Evolutionary conservation across 1,140 invertebrate species (phyloP), one percentile per base, ranked within the genome.

Genomic region (Bombus huntii): DNA sequence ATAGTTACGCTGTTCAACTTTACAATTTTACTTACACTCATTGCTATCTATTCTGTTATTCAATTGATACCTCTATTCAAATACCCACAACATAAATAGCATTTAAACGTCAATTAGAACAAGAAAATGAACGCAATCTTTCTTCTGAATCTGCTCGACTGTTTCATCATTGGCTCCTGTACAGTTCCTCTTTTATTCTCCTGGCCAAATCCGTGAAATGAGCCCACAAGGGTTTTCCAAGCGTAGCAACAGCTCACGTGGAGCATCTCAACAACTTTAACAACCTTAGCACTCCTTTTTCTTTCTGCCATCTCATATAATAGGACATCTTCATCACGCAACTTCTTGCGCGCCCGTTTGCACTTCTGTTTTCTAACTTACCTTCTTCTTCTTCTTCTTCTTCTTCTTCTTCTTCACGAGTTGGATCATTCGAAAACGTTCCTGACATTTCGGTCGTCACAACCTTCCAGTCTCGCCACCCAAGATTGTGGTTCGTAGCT

Each of bases 21-120:
- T 53, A 47, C 44, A 47, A 47, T 47, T 18, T 47, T 5, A 47
- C 15, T 18, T 47, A 22, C 15, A 18, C 18, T 53, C 47, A 8
- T 53, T 53, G 6, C 5, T 53, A 53, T 53, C 18, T 53, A 62
- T 62, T 62, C 59, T 5, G 1, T 62, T 62, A n/a, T 62, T 12
- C 28, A 62, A 3, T 13, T n/a, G 59, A 62, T 62, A n/a, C 59
- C 28, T 83, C 65, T 13, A 83, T 84, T 78, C 82, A 71, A 65
- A 47, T 77, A 78, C 57, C 31, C 47, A 12, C 59, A 71, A 47
- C 82, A 79, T 84, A 84, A 84, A 84, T 84, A 84, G n/a, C 68
- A 84, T 84, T 84, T 78, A 68, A 84, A 84, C 82, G 82, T 84
- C 82, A 84, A 84, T 84, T 84, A 84, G 82, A 84, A 78, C 75